Evolutionary conservation across 2,113 vertebrate species (phyloP).

Genomic region (Alligator sinensis): DNA sequence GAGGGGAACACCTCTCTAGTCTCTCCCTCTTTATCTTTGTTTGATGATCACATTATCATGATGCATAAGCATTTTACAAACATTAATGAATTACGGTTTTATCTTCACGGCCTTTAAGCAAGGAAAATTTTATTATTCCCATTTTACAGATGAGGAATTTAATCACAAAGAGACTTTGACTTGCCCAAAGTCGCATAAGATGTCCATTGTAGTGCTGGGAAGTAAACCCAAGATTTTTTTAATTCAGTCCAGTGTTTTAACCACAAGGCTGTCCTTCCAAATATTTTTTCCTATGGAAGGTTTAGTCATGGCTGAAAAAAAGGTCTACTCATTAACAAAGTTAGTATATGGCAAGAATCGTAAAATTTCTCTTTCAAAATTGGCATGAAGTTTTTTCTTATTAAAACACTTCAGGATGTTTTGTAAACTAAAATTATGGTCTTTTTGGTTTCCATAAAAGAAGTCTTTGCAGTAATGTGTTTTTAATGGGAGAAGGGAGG

Average conservation of each 20-base stretch:
- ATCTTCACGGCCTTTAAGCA: not conserved
- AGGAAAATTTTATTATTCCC: not conserved
- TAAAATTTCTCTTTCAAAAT: conserved; percentile 19
- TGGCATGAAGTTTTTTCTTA: not conserved
- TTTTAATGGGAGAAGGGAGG: conserved; percentile 14
- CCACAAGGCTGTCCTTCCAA: conserved; percentile 36
- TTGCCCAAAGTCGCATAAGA: conserved; percentile 41
- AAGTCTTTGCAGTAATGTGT: not conserved
- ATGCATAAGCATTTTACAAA: not conserved
- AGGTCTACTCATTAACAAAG: not conserved
- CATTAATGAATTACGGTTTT: not conserved
- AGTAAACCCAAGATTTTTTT: conserved; percentile 43
- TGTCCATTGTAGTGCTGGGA: conserved; percentile 45
- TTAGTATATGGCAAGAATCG: not conserved
- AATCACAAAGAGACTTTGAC: conserved; percentile 33
- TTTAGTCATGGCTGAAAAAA: conserved; percentile 41
- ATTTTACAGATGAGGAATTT: conserved; percentile 19
- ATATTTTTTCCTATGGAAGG: conserved; percentile 9
- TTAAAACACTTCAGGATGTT: conserved; percentile 25
- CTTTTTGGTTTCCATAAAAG: conserved; percentile 6
- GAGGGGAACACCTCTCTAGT: no score
- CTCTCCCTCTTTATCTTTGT: not conserved
- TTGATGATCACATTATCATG: not conserved
- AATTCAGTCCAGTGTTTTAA: conserved; percentile 41
- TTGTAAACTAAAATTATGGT: conserved; percentile 26